Base-by-base conservation (phyloP, 2,113 vertebrate species). In the Plotosus lineatus region DNA sequence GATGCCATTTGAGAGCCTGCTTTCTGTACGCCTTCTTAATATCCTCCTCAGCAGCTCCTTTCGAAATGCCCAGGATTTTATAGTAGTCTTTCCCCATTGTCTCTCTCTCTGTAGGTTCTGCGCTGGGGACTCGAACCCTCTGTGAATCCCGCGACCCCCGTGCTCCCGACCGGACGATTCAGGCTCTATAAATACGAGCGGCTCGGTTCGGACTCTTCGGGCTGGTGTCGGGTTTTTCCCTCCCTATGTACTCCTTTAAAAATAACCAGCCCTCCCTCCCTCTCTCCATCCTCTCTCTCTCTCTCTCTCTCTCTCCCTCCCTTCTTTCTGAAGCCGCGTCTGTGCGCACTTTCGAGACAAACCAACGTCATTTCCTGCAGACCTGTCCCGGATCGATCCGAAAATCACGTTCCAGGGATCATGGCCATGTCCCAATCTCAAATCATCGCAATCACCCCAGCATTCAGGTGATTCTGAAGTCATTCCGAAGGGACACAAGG, bases 51-150 rank as follows among this genome's bases (percentile, higher is more conserved):
- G 95, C 94, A 77, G 97, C 96, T 85, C 97, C 97, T 90, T 96
- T 98, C 82, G 95, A 93, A 89, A 99, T 97, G 76, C 97, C 97
- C 89, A 99, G 87, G 85, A 96, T 97, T 89, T 92, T 95, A 88
- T 99, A 99, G 88, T 98, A 99, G 94, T 99, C 98, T 91, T 99
- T 99, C 1, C 97, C 98, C 98, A 99, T 99, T 58, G 73, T 88
- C 14, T 33, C 46, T 21, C 23, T 75, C n/a, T 65, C 66, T 12
- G 42, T 48, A n/a, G n/a, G n/a, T n/a, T n/a, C n/a, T n/a, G n/a
- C n/a, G n/a, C n/a, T n/a, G n/a, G n/a, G n/a, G n/a, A n/a, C n/a
- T n/a, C n/a, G n/a, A n/a, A n/a, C 23, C 77, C n/a, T 65, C 66
- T 12, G 42, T 48, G 73, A 44, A 72, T 61, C 65, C 55, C 26